Conservation (phyloP, 2,797 vertebrate species). For the Pangasius djambal region DNA sequence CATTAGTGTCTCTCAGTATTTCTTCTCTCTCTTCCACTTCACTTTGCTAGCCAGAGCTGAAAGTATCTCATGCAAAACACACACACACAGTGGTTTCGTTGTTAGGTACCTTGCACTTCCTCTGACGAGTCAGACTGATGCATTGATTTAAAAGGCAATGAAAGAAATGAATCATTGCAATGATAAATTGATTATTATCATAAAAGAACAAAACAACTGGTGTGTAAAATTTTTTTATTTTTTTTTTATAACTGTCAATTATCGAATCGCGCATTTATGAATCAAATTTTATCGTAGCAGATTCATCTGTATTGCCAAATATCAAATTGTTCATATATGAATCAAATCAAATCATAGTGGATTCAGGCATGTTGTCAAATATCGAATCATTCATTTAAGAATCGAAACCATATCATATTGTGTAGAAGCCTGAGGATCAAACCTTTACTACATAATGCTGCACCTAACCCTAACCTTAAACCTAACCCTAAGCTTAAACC, state of each 20-base stretch:
- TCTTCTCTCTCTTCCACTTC: constrained; percentile 5
- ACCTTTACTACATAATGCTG: not conserved
- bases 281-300: not conserved
- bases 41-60: not conserved
- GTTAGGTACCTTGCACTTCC: not conserved
- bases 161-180: not conserved
- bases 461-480: not conserved
- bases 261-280: not conserved
- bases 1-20: constrained; percentile 19
- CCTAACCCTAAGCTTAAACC: too few species aligned
- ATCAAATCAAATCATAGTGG: not conserved
- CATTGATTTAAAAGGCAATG: not conserved
- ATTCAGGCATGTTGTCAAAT: not conserved
- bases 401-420: not conserved
- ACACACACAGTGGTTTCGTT: not conserved
- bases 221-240: too few species aligned
- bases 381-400: not conserved
- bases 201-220: not conserved
- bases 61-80: not conserved
- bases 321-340: not conserved
- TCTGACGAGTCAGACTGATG: not conserved
- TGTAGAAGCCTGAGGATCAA: not conserved
- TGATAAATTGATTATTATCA: not conserved
- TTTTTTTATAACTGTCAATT: not conserved
- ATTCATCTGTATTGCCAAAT: not conserved